A percentile compares a stretch with the other conserved stretches of the same genome.
phyloP scores from a whole-genome alignment of 1,140 invertebrate genomes.

The Ylistrum balloti region DNA sequence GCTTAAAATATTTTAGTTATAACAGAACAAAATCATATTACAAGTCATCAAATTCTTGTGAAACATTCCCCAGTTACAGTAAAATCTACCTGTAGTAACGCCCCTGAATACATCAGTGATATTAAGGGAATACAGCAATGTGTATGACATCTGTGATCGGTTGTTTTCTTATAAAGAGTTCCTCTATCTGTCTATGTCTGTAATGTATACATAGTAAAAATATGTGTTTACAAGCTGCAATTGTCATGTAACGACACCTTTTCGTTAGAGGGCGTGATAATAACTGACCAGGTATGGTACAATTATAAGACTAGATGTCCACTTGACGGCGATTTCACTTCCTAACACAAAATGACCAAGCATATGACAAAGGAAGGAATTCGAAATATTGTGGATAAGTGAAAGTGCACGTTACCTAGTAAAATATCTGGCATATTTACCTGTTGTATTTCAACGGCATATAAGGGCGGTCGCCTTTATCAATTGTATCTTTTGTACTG shows the following conservation, averaged over 20 bases:
- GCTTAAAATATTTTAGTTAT: no score
- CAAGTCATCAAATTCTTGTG: neutral
- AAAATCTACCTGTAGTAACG: no score
- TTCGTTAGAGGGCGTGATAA: neutral
- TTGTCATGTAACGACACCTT: neutral
- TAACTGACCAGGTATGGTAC: neutral
- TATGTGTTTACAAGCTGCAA: neutral
- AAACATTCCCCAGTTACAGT: no score
- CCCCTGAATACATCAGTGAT: no score
- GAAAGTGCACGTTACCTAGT: neutral
- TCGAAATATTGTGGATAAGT: neutral
- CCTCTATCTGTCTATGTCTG: neutral
- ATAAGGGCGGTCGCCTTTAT: no score
- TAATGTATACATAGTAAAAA: neutral
- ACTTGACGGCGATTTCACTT: neutral
- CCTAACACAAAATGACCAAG: neutral
- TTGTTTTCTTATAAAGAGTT: neutral
- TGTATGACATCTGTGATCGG: neutral
- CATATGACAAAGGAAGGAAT: neutral
- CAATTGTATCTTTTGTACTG: no score
- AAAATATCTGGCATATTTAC: neutral
- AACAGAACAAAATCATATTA: no score
- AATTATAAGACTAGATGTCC: no score
- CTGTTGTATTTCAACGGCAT: no score
- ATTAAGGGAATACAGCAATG: no score